Evolutionary conservation across 2,888 invertebrate species (phyloP), one percentile per base, ranked within the genome.

Genomic region (Pachydiplax longipennis): DNA sequence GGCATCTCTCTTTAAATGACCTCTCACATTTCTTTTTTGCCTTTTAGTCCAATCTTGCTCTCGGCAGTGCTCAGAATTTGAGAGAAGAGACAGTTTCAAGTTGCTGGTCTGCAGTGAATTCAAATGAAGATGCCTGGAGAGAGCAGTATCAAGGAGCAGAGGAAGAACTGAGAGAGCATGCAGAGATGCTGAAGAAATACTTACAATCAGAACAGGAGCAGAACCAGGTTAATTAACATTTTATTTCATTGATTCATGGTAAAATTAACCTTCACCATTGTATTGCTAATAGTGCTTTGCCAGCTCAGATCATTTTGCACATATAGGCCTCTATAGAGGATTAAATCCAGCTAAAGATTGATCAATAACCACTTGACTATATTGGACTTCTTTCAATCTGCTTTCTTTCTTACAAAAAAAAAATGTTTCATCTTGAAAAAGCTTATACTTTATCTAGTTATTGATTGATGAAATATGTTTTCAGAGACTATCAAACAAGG

Each of bases 131-230:
- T 2, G 92, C 92, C 25, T 92, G 92, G 92, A 91, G 91, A 65
- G 92, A 92, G 81, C 91, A 92, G 25, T 92, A 92, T 91, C 91
- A 91, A 18, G 91, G 91, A 40, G 91, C 92, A 25, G 92, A 93
- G 90, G 91, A 92, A 22, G 92, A 92, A 58, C 90, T 92, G 81
- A 91, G 92, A 12, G 92, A 92, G 53, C 92, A 92, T 53, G 91
- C 92, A 0, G 92, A 92, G 61, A 87, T 91, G 15, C 90, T 92
- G 22, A 92, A 91, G 53, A 83, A 91, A 48, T 91, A 91, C 73
- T 91, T 92, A 1, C 91, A 91, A 53, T 90, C 83, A 1, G 91
- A 92, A 87, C 91, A 91, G 13, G 91, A 92, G 40, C 92, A 92
- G 40, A 92, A 92, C 6, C 92, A 92, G 91, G 91, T 90, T 31